Evolutionary conservation across 1,140 invertebrate species (phyloP).

Genomic region (Drosophila leontia): DNA sequence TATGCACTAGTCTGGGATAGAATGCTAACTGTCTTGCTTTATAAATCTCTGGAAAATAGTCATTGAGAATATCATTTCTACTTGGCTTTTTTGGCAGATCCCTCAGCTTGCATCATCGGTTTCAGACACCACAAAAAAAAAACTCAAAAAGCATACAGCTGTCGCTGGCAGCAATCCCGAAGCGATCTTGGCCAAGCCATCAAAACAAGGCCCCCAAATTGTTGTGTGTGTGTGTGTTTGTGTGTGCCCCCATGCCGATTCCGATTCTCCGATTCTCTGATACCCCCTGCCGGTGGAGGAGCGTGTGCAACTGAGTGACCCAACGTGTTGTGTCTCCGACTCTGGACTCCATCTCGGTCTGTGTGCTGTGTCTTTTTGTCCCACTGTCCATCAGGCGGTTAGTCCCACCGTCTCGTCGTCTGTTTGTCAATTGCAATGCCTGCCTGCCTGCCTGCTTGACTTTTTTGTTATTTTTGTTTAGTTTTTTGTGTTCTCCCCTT

Average conservation of each 20-base stretch:
- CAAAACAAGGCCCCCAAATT: slow-evolving; percentile 79
- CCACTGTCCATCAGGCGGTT: slow-evolving; percentile 35
- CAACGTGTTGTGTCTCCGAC: slow-evolving; percentile 66
- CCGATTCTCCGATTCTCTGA: slow-evolving; percentile 41
- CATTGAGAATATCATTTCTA: background rate
- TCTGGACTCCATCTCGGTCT: slow-evolving; percentile 4
- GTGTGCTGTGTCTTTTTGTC: slow-evolving; percentile 40
- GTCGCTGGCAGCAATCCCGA: slow-evolving; percentile 46
- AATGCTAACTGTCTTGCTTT: background rate
- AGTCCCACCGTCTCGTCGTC: slow-evolving; percentile 57
- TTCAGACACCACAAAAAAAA: background rate
- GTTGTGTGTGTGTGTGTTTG: slow-evolving; percentile 20
- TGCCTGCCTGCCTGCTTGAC: slow-evolving; percentile 60
- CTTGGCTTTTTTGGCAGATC: slow-evolving; percentile 27
- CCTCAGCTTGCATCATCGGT: slow-evolving; percentile 43
- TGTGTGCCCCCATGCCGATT: slow-evolving; percentile 63
- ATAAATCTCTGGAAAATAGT: background rate
- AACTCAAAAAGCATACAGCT: slow-evolving; percentile 37
- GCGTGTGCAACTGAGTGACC: slow-evolving; percentile 77
- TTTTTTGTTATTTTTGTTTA: slow-evolving; percentile 27
- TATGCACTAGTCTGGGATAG: slow-evolving; percentile 11
- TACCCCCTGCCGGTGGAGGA: slow-evolving; percentile 67
- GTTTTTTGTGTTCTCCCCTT: slow-evolving; percentile 38
- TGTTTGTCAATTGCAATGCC: slow-evolving; percentile 80
- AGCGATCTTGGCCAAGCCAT: slow-evolving; percentile 69